These are phyloP conservation scores for Lycaena phlaeas DNA, from an alignment of 2,888 invertebrate species.

Conservation along the genomic window DNA sequence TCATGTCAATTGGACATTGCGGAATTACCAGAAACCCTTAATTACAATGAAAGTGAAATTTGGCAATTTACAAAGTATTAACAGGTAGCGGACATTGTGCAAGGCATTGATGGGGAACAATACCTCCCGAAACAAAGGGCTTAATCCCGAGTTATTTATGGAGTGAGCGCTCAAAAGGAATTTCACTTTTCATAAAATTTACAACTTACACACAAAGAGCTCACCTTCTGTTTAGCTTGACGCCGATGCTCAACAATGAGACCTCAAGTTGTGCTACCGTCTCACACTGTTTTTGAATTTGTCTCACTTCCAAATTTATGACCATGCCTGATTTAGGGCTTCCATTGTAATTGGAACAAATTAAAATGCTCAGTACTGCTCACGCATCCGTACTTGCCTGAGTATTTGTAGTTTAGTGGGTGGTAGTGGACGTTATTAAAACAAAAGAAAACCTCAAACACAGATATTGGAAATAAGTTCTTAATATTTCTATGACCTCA, in stretches of 20 bases:
- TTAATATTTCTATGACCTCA: no score
- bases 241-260: conserved; percentile 62
- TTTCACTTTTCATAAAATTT: conserved; percentile 74
- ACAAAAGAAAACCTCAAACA: no score
- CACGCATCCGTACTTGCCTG: conserved; percentile 33
- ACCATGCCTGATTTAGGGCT: conserved; percentile 53
- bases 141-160: conserved; percentile 67
- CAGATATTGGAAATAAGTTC: no score
- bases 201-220: conserved; percentile 64
- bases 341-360: conserved; percentile 63
- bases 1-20: background rate
- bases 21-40: background rate
- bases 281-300: conserved; percentile 72
- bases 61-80: conserved; percentile 34
- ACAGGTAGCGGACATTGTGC: conserved; percentile 45
- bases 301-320: conserved; percentile 64
- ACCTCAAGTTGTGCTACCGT: conserved; percentile 64
- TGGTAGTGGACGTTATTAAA: no score
- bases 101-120: conserved; percentile 62
- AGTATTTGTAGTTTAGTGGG: background rate
- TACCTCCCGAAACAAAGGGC: conserved; percentile 65
- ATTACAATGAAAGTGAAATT: conserved; percentile 21
- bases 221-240: conserved; percentile 73
- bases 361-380: conserved; percentile 49
- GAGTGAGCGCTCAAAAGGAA: conserved; percentile 67